Evolutionary conservation across 2,888 invertebrate species (phyloP), one percentile per base, ranked within the genome.

Genomic region (Frankliniella intonsa): DNA sequence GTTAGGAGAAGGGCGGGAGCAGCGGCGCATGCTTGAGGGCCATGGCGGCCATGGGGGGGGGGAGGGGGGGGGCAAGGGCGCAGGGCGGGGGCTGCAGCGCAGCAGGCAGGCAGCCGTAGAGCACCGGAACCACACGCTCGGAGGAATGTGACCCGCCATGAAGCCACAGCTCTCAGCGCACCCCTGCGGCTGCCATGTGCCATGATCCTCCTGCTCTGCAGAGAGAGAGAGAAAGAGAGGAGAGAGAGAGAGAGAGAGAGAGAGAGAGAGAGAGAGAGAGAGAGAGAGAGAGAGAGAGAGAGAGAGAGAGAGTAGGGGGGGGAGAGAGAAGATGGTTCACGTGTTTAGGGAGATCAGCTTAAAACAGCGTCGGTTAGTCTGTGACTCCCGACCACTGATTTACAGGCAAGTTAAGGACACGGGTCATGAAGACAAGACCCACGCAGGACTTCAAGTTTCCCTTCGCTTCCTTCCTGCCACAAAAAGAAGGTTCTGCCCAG

Each of bases 211-310:
- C 7, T 62, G 62, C n/a, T 62, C 62, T n/a, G 62, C 62, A 62
- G 62, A 62, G 17, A 62, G 62, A 62, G 55, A 8, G 55, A 55
- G 55, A 51, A 9, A 51, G 51, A 9, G 51, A 51, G 51, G 10
- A 51, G 19, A 19, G 14, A 14, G 62, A 11, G 62, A 65, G 62
- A 65, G 62, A 65, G 62, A 65, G 62, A 65, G 62, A 65, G 62
- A 65, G 62, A 65, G 62, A 65, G 62, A 65, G 62, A 65, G 62
- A 65, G 62, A 65, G 62, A 65, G 62, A 65, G 62, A 65, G 62
- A 65, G 62, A 65, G 62, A 65, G 62, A 65, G 62, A 65, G 62
- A 65, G 62, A 65, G 62, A 65, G 62, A 65, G 62, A 65, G 62
- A 65, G 62, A 65, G 62, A 65, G 62, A 65, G 65, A 65, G 9